These are phyloP conservation scores for Pollicipes pollicipes DNA, from an alignment of 1,140 invertebrate species.

Conservation along the genomic window DNA sequence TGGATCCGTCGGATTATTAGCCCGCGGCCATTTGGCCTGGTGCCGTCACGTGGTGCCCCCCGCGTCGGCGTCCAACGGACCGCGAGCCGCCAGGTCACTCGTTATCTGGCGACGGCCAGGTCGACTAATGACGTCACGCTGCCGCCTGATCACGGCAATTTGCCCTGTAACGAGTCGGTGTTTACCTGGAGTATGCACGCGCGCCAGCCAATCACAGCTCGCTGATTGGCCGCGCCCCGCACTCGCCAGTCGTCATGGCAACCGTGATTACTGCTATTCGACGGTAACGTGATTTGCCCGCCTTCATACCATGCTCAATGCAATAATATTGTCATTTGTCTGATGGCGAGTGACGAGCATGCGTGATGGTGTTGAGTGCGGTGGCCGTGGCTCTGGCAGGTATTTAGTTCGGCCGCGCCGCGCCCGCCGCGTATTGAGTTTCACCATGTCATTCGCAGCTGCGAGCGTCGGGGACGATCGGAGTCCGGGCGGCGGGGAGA, in stretches of 20 bases:
- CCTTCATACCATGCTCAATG: not conserved
- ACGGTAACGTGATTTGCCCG: not conserved
- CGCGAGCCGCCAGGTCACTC: not conserved
- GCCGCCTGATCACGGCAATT: not conserved
- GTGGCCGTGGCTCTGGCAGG: not conserved
- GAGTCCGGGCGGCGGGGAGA: not conserved
- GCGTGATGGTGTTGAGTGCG: not conserved
- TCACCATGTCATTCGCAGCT: not conserved
- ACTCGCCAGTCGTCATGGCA: not conserved
- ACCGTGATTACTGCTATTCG: not conserved
- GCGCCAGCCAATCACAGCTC: not conserved
- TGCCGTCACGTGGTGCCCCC: no score
- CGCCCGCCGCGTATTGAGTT: not conserved
- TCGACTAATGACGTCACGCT: not conserved
- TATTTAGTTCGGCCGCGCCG: not conserved
- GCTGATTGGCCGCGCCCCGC: not conserved
- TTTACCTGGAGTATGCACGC: not conserved
- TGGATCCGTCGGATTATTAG: no score
- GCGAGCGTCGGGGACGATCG: no score
- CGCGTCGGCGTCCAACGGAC: not conserved
- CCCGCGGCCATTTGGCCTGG: no score
- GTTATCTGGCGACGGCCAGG: not conserved
- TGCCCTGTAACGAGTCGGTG: not conserved
- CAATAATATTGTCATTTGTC: constrained; percentile 1
- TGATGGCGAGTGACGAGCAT: not conserved